A percentile compares a stretch with the other conserved stretches of the same genome.
Evolutionary conservation across 23 tunicate genomes (phyloP).

Genomic region (Aplidium turbinatum): DNA sequence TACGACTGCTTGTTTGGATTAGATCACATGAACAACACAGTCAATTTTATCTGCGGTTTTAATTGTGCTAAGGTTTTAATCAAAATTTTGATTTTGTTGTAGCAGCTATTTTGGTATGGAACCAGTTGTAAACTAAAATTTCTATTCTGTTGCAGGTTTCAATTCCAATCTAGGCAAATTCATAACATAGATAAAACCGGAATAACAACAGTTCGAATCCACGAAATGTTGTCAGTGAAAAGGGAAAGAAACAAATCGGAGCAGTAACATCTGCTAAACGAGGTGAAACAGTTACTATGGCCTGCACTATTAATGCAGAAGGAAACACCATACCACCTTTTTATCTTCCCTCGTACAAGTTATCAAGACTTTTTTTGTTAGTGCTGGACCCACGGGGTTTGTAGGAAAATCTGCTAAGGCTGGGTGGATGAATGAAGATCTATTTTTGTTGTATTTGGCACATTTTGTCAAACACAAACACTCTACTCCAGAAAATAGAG

Average conservation of each 20-base stretch:
- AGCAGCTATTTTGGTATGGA: no score
- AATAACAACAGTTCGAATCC: conserved; percentile 2
- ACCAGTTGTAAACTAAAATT: no score
- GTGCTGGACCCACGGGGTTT: neutral
- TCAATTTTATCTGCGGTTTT: no score
- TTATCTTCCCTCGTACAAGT: neutral
- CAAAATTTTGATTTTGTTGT: no score
- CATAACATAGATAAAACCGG: neutral
- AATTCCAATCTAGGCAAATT: no score
- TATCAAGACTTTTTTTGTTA: neutral
- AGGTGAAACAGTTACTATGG: neutral
- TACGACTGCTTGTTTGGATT: no score
- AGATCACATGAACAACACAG: no score
- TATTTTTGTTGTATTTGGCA: neutral
- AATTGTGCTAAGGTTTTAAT: no score
- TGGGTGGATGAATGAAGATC: neutral
- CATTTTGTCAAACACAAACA: neutral
- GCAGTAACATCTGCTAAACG: neutral
- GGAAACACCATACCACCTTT: conserved; percentile 8
- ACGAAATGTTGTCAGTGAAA: neutral
- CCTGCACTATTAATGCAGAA: neutral
- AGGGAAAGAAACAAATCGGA: neutral
- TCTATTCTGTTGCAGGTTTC: no score
- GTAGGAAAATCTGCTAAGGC: neutral
- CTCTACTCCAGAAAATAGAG: neutral